These are phyloP conservation scores for Drepana arcuata DNA, from an alignment of 1,140 invertebrate genomes.

Conservation along the genomic window DNA sequence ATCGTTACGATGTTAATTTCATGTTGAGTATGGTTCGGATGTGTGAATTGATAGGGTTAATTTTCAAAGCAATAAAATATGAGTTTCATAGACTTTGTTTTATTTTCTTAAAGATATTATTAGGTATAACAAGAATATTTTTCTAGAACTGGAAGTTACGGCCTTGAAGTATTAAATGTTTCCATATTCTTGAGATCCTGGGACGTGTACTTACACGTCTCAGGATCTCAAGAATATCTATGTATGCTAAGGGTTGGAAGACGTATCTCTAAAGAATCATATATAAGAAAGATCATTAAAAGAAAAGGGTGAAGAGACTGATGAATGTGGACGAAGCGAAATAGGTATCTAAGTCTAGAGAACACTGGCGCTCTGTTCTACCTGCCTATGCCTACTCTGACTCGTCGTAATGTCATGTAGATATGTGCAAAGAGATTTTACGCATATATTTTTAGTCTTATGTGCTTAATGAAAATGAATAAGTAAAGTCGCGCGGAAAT, in stretches of 20 bases:
- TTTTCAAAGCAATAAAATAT: conserved; percentile 10
- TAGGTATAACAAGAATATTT: background rate
- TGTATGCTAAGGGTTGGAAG: too few relatives aligned
- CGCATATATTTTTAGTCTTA: background rate
- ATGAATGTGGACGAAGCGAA: background rate
- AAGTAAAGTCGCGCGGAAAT: too few relatives aligned
- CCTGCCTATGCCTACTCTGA: background rate
- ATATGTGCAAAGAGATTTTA: background rate
- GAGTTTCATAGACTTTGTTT: conserved; percentile 15
- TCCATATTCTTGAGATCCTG: background rate
- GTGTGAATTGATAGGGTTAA: conserved; percentile 44
- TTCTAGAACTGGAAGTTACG: background rate
- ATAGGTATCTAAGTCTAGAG: background rate
- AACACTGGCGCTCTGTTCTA: background rate
- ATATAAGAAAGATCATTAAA: background rate
- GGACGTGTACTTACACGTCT: too few relatives aligned
- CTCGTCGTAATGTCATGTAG: background rate
- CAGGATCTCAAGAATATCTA: too few relatives aligned
- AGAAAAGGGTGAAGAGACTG: background rate
- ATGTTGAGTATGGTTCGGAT: conserved; percentile 27
- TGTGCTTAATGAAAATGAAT: too few relatives aligned
- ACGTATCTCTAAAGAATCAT: background rate
- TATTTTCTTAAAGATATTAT: conserved; percentile 14
- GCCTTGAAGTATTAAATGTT: background rate
- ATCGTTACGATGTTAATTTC: conserved; percentile 33